These are phyloP conservation scores for Otolemur garnettii DNA, from an alignment of 2,113 vertebrate genomes.

Conservation along the genomic window DNA sequence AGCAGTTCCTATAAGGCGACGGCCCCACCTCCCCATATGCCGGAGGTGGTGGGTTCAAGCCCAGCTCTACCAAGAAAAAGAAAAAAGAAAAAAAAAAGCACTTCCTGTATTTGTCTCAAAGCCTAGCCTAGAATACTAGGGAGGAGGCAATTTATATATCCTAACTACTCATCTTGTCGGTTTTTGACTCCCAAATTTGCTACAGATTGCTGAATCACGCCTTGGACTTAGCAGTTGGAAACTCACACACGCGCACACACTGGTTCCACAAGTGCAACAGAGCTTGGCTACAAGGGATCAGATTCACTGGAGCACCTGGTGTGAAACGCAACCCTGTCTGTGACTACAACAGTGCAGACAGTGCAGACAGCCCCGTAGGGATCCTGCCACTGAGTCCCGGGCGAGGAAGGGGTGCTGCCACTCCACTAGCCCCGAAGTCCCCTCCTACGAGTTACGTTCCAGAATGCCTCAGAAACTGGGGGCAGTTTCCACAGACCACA, in stretches of 20 bases:
- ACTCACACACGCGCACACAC: neutral
- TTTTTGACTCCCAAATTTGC: neutral
- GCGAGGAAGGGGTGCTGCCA: no score
- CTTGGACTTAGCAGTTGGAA: no score
- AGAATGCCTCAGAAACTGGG: neutral
- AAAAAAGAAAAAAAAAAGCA: no score
- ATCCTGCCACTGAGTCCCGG: no score
- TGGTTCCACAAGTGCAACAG: neutral
- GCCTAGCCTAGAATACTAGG: neutral
- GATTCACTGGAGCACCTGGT: no score
- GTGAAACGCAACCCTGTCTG: no score
- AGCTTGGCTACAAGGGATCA: neutral
- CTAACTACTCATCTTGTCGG: neutral
- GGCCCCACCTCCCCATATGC: no score
- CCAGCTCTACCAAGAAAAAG: no score
- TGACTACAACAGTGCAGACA: neutral
- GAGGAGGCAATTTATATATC: neutral
- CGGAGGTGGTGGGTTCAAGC: no score
- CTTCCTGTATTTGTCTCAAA: neutral
- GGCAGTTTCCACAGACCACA: neutral
- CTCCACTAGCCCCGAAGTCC: no score
- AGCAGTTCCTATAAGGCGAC: no score
- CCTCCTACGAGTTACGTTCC: neutral
- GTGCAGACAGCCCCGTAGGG: fast-evolving
- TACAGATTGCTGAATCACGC: neutral